A percentile compares a stretch with the other conserved stretches of the same genome.
Evolutionary conservation across 2,797 vertebrate genomes (phyloP).

Genomic region (Falco columbarius): DNA sequence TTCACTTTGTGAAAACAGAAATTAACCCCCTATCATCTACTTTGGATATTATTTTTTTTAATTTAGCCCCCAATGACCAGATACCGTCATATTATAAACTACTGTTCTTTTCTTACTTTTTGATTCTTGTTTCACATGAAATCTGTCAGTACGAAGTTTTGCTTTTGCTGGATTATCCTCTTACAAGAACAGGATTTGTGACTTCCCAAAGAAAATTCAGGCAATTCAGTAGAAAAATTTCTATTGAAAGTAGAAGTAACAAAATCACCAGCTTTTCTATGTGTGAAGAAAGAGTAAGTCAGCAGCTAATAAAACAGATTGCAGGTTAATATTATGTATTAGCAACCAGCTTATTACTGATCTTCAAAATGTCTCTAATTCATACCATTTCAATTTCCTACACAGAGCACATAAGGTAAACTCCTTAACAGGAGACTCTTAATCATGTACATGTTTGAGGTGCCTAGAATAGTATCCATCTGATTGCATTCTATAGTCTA

Average conservation of each 20-base stretch:
- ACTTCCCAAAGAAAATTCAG: background rate
- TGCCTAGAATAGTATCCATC: background rate
- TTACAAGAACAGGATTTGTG: background rate
- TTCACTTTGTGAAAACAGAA: background rate
- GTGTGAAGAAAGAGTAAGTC: background rate
- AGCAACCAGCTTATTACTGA: background rate
- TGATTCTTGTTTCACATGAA: background rate
- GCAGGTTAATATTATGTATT: background rate
- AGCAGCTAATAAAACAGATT: background rate
- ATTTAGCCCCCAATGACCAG: background rate
- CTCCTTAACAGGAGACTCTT: background rate
- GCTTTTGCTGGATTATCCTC: background rate
- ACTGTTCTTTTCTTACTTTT: background rate
- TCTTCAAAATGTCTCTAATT: background rate
- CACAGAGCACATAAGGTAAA: background rate
- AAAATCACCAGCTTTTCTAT: background rate
- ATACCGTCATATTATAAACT: background rate
- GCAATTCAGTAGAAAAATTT: background rate
- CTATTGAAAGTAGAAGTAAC: background rate
- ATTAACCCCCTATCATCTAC: background rate
- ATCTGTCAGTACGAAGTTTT: background rate
- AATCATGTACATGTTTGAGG: background rate
- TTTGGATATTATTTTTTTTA: background rate
- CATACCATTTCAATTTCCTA: background rate
- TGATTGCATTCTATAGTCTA: conserved; percentile 23